Percentiles rank a stretch among this genome's conserved stretches.
These are phyloP conservation scores for Colossoma macropomum DNA, from an alignment of 2,113 vertebrate genomes.

Conservation along the genomic window DNA sequence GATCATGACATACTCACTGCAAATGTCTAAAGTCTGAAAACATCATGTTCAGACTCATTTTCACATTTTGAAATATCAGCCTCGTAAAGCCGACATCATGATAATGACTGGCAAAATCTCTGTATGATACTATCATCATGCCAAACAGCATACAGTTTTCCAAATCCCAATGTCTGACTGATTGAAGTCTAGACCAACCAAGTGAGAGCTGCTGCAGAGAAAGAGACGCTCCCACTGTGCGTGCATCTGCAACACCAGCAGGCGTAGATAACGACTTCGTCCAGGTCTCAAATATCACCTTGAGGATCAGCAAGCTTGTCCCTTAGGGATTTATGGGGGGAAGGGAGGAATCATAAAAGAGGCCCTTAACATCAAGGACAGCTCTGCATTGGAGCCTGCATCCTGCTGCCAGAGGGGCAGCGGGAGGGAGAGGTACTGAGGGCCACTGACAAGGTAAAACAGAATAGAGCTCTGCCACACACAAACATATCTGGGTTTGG, in stretches of 20 bases:
- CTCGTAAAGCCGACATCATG: too few relatives aligned
- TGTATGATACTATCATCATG: not conserved
- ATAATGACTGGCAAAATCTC: too few relatives aligned
- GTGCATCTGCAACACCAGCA: not conserved
- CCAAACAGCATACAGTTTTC: not conserved
- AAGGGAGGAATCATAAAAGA: constrained; percentile 36
- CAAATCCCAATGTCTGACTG: not conserved
- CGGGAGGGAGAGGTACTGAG: not conserved
- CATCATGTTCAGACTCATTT: too few relatives aligned
- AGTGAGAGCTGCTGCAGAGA: not conserved
- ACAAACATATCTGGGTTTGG: not conserved
- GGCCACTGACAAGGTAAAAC: not conserved
- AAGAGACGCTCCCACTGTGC: not conserved
- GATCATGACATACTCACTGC: too few relatives aligned
- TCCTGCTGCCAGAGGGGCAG: not conserved
- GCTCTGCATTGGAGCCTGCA: not conserved
- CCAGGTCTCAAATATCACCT: constrained; percentile 46
- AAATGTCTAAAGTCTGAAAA: too few relatives aligned
- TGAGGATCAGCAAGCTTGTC: constrained; percentile 31
- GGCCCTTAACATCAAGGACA: constrained; percentile 7
- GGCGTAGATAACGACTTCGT: not conserved
- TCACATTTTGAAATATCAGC: not conserved
- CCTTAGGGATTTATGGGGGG: constrained; percentile 35
- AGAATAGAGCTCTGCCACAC: not conserved
- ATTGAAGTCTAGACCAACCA: not conserved